Conservation (phyloP, 2,113 vertebrate genomes). For the Numenius arquata region DNA sequence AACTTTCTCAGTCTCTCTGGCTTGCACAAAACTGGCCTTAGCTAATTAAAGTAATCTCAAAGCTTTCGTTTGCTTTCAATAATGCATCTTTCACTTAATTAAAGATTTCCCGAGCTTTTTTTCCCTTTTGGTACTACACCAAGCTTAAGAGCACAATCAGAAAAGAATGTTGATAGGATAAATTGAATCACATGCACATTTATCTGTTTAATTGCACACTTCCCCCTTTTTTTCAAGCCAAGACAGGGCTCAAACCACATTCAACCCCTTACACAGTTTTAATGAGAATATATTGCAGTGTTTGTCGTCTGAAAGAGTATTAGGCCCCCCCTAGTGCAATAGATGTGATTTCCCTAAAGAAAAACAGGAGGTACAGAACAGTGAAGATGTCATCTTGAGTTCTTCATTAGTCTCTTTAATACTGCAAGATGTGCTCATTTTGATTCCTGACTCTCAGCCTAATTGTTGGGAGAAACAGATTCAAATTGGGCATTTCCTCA, state of each 20-base stretch:
- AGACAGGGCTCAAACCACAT: background rate
- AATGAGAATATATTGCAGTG: constrained; percentile 55
- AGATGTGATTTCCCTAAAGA: constrained; percentile 33
- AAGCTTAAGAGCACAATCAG: constrained; percentile 2
- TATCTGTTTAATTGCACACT: constrained; percentile 12
- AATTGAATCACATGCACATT: background rate
- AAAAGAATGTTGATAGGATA: constrained; percentile 20
- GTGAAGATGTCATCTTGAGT: background rate
- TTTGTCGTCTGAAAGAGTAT: constrained; percentile 36
- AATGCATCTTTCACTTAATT: constrained; percentile 25
- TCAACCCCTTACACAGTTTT: background rate
- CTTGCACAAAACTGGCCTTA: background rate
- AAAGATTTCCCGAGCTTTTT: constrained; percentile 24
- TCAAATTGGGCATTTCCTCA: constrained; percentile 2
- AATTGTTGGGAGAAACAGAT: constrained; percentile 13
- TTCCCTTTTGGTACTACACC: background rate
- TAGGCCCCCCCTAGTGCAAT: background rate
- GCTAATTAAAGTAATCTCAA: constrained; percentile 26
- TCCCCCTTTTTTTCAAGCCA: background rate
- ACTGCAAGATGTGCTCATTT: constrained; percentile 12
- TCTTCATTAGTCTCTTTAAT: constrained; percentile 38
- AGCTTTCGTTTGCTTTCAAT: background rate
- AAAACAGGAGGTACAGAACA: background rate
- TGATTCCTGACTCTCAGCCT: constrained; percentile 30
- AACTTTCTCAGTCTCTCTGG: background rate